A percentile compares a stretch with the other conserved stretches of the same genome.
Evolutionary conservation across 2,797 vertebrate genomes (phyloP).

Genomic region (Parambassis ranga): DNA sequence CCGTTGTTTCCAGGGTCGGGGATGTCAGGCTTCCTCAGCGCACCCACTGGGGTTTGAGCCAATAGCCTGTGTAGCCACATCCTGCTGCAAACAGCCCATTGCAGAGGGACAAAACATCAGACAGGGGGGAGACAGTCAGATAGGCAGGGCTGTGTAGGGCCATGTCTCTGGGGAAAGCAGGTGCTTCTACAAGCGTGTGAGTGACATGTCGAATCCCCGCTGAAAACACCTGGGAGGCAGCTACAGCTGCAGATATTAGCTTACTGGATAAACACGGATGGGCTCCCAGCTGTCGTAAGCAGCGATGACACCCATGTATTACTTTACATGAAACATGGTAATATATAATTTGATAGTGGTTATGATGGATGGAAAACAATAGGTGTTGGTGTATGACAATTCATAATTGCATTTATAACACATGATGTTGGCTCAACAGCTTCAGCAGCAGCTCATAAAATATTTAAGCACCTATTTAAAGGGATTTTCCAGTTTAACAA

Average conservation of each 20-base stretch:
- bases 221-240: slow-evolving; percentile 65
- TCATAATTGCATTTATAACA: not conserved
- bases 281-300: slow-evolving; percentile 8
- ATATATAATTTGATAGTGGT: not conserved
- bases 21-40: slow-evolving; percentile 59
- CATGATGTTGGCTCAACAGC: not conserved
- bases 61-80: slow-evolving; percentile 60
- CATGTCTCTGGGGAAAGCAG: slow-evolving; percentile 56
- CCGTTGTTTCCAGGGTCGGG: slow-evolving; percentile 55
- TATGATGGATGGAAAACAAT: not conserved
- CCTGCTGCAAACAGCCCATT: slow-evolving; percentile 52
- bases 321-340: not conserved
- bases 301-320: not conserved
- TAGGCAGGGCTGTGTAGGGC: slow-evolving; percentile 31
- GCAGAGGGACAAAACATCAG: slow-evolving; percentile 47
- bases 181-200: slow-evolving; percentile 56
- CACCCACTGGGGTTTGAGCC: slow-evolving; percentile 46
- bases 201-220: slow-evolving; percentile 48
- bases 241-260: slow-evolving; percentile 43
- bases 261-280: slow-evolving; percentile 36
- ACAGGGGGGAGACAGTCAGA: slow-evolving; percentile 44
- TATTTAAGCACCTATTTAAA: not conserved
- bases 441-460: not conserved
- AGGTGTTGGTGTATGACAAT: not conserved
- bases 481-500: not conserved